Evolutionary conservation across 2,888 invertebrate genomes (phyloP), one percentile per base, ranked within the genome.

Genomic region (Microctonus hyperodae): DNA sequence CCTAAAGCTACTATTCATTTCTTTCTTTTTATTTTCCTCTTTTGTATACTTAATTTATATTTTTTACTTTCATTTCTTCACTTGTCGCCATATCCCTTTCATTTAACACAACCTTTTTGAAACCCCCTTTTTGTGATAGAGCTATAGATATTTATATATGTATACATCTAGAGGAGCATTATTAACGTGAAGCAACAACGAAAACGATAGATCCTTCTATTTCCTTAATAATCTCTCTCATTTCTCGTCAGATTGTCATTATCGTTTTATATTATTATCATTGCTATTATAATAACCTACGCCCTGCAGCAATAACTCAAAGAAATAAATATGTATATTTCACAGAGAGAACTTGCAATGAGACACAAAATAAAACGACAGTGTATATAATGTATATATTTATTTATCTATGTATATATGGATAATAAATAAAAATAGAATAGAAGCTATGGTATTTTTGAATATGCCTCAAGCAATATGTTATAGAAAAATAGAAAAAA

Each of bases 251-350:
- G 62, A 60, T 67, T 59, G 40, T 63, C 69, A 67, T 65, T 71
- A 69, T 69, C 70, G 67, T 59, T 59, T 65, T 51, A 51, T 67
- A 67, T 70, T 67, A 69, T 70, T 70, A 70, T 70, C 69, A 69
- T 69, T 65, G 69, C 64, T 63, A 69, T 70, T 69, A 69, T 69
- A 65, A 70, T 70, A 67, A 69, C 70, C 65, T 64, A 56, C 40
- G 65, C 67, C 53, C 62, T 68, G 61, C 66, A 68, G 66, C 55
- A 60, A 40, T 60, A 31, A 60, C 4, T 23, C 20, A 25, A 33
- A 37, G 16, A 31, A 25, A 4, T 4, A 31, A 11, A 50, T 50
- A 50, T 37, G 53, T 33, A n/a, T 16, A 10, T 55, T 31, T 16
- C n/a, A 55, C 33, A 33, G n/a, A 4, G 16, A 33, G 20, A 28